Conservation (phyloP, 2,888 invertebrate species). For the Noctuana brunneofusca region DNA sequence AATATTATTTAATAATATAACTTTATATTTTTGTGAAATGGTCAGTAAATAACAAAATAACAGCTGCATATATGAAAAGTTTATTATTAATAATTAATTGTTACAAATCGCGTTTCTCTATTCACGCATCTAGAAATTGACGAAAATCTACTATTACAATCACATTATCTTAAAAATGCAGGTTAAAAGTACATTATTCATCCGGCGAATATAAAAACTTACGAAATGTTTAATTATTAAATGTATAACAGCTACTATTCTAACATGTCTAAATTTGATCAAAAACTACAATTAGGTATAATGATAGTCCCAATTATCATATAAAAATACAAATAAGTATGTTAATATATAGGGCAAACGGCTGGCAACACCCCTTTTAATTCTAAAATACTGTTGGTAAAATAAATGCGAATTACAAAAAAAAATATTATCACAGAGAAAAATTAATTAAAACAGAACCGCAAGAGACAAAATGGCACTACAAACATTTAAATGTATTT, state of each 20-base stretch:
- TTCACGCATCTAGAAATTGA: constrained; percentile 10
- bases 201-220: not conserved
- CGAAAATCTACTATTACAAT: constrained; percentile 13
- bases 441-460: constrained; percentile 45
- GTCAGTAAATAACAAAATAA: constrained; percentile 65
- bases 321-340: constrained; percentile 17
- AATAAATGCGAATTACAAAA: constrained; percentile 48
- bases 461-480: constrained; percentile 26
- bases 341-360: constrained; percentile 39
- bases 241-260: not conserved
- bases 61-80: constrained; percentile 24
- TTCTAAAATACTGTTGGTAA: constrained; percentile 57
- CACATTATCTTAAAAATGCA: not conserved
- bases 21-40: constrained; percentile 49
- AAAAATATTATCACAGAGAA: constrained; percentile 66
- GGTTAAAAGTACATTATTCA: not conserved
- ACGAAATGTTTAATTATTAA: not conserved
- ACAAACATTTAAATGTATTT: not conserved
- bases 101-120: constrained; percentile 10
- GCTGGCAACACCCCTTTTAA: constrained; percentile 57
- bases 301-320: not conserved
- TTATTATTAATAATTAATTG: constrained; percentile 3
- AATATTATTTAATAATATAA: constrained; percentile 39
- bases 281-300: not conserved
- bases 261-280: not conserved